Base-by-base conservation (phyloP, 2,888 invertebrate species). In the Ischnus inquisitorius region DNA sequence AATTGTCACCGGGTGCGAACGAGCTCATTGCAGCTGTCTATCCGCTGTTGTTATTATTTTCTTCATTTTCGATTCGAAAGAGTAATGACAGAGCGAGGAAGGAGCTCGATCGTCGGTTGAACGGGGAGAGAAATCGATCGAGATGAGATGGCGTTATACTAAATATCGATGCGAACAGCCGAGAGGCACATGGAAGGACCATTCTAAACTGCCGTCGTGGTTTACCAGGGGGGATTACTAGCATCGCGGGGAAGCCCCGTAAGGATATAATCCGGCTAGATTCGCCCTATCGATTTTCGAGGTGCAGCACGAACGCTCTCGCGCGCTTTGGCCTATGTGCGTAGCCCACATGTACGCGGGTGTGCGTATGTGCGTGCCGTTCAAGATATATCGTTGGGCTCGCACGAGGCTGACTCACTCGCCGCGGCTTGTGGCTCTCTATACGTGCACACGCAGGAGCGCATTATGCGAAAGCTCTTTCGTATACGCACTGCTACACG, bases 201-300 rank as follows among this genome's bases (percentile, higher is more conserved):
- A 69, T 79, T 85, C 80, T 82, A 86, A 84, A 83, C 81, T 87
- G 68, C 77, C 76, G 79, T 79, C 79, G 82, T 80, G 84, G 84
- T 84, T 82, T 90, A 90, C 88, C 82, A 74, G 85, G 82, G 79
- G 86, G 90, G 91, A 91, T 92, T 90, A 91, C 90, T 86, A 89
- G 90, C 90, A 92, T 92, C 91, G 90, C 90, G 90, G 90, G 75
- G 93, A 93, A 93, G 92, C 92, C 93, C 91, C 90, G 89, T 91
- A 91, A 92, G 92, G 90, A 92, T 92, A 92, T 92, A 92, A 92
- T 92, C 92, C 91, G 88, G 90, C 92, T 93, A 92, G 92, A 93
- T 93, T 93, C 91, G 91, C 91, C 91, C 90, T 93, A 93, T 93
- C 92, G 93, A 93, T 93, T 93, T 93, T 92, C 85, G 90, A 90